Base-by-base conservation (phyloP, 2,113 vertebrate genomes). In the Cyphomyrus plagiostoma region DNA sequence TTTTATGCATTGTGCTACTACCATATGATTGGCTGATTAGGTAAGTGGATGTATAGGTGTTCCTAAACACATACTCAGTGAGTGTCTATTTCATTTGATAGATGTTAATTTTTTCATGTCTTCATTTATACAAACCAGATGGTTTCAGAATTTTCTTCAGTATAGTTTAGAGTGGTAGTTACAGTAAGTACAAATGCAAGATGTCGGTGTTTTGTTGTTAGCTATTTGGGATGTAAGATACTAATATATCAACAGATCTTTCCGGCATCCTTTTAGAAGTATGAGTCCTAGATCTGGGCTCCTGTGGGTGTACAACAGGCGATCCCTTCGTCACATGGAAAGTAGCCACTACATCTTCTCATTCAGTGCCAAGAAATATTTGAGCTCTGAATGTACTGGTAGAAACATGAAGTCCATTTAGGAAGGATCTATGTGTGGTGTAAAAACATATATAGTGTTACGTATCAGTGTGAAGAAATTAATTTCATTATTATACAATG, bases 231-330 rank as follows among this genome's bases (percentile, higher is more conserved):
- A 89, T 87, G 90, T 91, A 86, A 39, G 92, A 91, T 92, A 90
- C 82, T 70, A 58, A 90, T 90, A 89, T 89, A 90, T 91, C 88
- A 92, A 91, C 84, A 86, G 89, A 92, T 92, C 91, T 90, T 66
- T 87, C 90, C 90, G 90, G 90, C 93, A 52, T 89, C 7, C 46
- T 89, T 88, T 89, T 90, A 93, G 86, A 77, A 46, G 49, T 19
- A 89, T 90, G 89, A 92, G 87, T 90, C 90, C 91, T 90, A 85
- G 88, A 53, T 91, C 87, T 50, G 62, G 30, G n/a, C 26, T 13
- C 62, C 10, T 13, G 3, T 70, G 3, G 26, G 74, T 30, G 88
- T 35, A 17, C 88, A 49, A 88, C 82, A 87, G 88, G 89, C 91
- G 56, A 90, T 87, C 89, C 66, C 88, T 89, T 42, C 87, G 74